These are phyloP conservation scores for Erannis defoliaria DNA, from an alignment of 2,888 invertebrate species.

Conservation along the genomic window DNA sequence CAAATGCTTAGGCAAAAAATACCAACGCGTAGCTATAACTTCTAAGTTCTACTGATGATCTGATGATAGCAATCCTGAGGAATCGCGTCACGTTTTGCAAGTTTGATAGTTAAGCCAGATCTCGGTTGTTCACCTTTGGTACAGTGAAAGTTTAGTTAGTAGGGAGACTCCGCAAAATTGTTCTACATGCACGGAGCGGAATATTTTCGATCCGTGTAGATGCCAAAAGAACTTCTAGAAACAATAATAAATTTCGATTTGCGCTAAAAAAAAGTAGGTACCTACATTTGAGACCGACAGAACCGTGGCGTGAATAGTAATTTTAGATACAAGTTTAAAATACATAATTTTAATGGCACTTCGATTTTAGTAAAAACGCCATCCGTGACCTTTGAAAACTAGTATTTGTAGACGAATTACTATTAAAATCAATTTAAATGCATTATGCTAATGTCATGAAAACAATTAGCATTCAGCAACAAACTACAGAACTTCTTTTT, in stretches of 20 bases:
- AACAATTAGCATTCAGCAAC: no score
- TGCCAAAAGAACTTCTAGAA: no score
- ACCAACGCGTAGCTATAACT: conserved; percentile 1
- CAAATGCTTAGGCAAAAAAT: not conserved
- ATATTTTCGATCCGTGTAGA: no score
- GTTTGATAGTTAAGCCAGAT: conserved; percentile 20
- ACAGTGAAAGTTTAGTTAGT: conserved; percentile 12
- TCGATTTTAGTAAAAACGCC: not conserved
- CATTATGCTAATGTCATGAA: not conserved
- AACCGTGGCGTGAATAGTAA: not conserved
- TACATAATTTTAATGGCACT: not conserved
- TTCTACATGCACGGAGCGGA: not conserved
- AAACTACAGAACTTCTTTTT: not conserved
- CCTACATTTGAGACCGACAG: no score
- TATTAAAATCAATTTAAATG: not conserved
- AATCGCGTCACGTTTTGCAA: conserved; percentile 18
- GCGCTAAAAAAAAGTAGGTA: no score
- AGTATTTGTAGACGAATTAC: not conserved
- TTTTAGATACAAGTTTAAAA: not conserved
- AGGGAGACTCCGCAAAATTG: not conserved
- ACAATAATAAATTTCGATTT: no score
- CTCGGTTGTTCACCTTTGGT: conserved; percentile 32
- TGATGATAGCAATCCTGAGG: conserved; percentile 1
- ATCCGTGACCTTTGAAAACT: not conserved
- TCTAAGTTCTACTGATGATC: conserved; percentile 5